Base-by-base conservation (phyloP, 2,113 vertebrate genomes). In the Phyllostomus discolor region DNA sequence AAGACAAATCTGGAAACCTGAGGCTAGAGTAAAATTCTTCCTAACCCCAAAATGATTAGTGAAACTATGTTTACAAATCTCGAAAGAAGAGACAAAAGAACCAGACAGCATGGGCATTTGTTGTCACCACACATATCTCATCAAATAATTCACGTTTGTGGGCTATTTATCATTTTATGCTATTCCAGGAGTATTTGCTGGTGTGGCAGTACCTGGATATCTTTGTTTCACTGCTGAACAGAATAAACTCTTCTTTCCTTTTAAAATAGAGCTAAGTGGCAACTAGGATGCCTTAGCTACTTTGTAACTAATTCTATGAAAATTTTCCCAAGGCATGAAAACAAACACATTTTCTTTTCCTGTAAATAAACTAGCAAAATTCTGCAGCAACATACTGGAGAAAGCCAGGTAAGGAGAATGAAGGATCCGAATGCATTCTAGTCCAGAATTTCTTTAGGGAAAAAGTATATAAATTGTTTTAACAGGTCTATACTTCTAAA, bases 1-100 rank as follows among this genome's bases (percentile, higher is more conserved):
- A 88, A 62, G 62, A 52, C 70, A 94, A 94, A 78, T 78, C 80
- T 38, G 82, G 73, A 95, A 92, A 83, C 52, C 72, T 85, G n/a
- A 24, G 35, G 31, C 41, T 64, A 1, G 31, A 26, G 43, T 41
- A 84, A 89, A 93, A 83, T 76, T 70, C 41, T 11, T 50, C 38
- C 64, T 43, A 82, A 76, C 10, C 7, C 35, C 50, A 52, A 81
- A 54, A 54, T 43, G 33, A 92, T 91, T 17, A 87, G 31, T 62
- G 86, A 82, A 95, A 26, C 33, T 50, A 52, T 69, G 19, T 28
- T 54, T 57, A 8, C 6, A 84, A 70, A 90, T 78, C 41, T 73
- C 43, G 31, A 62, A 76, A 48, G 76, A 91, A 72, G 12, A 11
- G 10, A 6, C 14, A 88, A 59, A 86, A n/a, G 10, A 80, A 62